Base-by-base conservation (phyloP, 2,888 invertebrate species). In the Agrochola lychnidis region DNA sequence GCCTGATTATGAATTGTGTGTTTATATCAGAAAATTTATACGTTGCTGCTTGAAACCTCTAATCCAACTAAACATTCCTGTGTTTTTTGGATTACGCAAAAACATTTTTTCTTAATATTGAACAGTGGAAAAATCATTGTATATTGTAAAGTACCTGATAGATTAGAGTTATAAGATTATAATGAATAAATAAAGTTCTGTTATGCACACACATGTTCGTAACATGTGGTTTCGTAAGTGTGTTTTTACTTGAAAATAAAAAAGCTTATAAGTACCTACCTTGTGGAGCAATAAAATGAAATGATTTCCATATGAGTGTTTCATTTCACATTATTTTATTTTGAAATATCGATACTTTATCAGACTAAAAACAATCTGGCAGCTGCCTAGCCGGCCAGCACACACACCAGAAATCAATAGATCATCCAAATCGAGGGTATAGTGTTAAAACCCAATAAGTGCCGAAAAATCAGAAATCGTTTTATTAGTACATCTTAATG, bases 281-380 rank as follows among this genome's bases (percentile, higher is more conserved):
- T 93, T 93, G 93, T 94, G 94, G 94, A 94, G 94, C 94, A 94
- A 94, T 94, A 94, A 94, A 94, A 91, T 90, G 91, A 94, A 93
- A 94, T 92, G 91, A 93, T 94, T 94, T 94, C 91, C 93, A 94
- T 82, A 89, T 78, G 89, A 59, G 82, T 91, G 90, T 92, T 92
- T 94, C 81, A 92, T 93, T 93, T 89, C 74, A 42, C 36, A 59
- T 66, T 69, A 51, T 57, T 83, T 73, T 36, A 12, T 40, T 62
- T 68, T 30, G 81, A 30, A 56, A 36, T 56, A 81, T 10, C 14
- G 5, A 4, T 45, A 42, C 14, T 36, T 22, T 45, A 48, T 22
- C 5, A n/a, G 0, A 19, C 22, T 19, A 16, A 4, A 36, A 40
- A 51, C 1, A 42, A 42, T 14, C 4, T 16, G 10, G 16, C 25